Percentiles rank a stretch among this genome's conserved stretches.
Evolutionary conservation across 2,113 vertebrate species (phyloP).

Genomic region (Panthera tigris): DNA sequence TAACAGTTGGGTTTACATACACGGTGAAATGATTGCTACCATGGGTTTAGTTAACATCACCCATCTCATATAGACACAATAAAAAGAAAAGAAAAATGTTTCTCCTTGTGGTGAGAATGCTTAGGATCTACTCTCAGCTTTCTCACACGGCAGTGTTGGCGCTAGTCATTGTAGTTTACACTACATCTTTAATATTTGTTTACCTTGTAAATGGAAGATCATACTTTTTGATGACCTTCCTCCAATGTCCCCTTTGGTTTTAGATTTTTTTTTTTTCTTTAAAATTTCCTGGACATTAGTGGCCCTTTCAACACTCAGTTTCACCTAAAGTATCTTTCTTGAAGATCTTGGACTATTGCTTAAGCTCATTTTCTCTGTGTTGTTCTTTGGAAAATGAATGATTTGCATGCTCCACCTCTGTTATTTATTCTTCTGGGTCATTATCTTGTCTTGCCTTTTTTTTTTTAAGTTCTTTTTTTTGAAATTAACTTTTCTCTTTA

Average conservation of each 20-base stretch:
- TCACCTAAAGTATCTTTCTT: not conserved
- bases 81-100: not conserved
- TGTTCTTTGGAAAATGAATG: not conserved
- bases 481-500: not conserved
- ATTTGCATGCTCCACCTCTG: not conserved
- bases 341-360: not conserved
- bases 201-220: not conserved
- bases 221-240: not conserved
- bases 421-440: not conserved
- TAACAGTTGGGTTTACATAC: not conserved
- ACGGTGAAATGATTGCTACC: not conserved
- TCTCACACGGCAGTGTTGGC: not conserved
- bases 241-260: not conserved
- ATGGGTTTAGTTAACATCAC: not conserved
- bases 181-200: not conserved
- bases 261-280: not conserved
- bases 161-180: accelerated
- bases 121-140: not conserved
- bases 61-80: not conserved
- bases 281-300: not conserved
- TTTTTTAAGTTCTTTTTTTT: not conserved
- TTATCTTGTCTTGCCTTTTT: not conserved
- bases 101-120: not conserved
- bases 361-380: not conserved
- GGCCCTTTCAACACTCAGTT: not conserved